Percentiles rank a stretch among this genome's conserved stretches.
Conservation (phyloP, 1,140 invertebrate species). For the Tetramorium alpestre region DNA sequence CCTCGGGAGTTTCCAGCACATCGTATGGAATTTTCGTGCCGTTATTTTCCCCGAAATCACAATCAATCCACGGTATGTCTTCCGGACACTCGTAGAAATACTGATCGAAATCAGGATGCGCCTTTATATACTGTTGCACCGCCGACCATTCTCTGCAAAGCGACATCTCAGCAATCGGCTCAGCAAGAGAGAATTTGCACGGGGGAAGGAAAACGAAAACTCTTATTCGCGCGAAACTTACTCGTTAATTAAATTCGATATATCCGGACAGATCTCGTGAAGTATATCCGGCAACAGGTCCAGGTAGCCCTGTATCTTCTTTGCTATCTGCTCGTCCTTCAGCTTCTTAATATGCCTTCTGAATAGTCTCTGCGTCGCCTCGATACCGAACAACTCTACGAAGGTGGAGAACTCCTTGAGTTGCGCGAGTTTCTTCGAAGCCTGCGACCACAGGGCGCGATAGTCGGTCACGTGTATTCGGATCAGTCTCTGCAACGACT, state of each 20-base stretch:
- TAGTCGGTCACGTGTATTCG: slow-evolving; percentile 93
- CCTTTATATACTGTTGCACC: slow-evolving; percentile 93
- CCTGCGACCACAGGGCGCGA: slow-evolving; percentile 94
- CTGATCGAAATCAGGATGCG: slow-evolving; percentile 95
- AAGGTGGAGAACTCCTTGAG: slow-evolving; percentile 96
- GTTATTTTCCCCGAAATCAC: slow-evolving; percentile 89
- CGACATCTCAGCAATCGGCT: slow-evolving; percentile 31
- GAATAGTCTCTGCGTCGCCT: slow-evolving; percentile 93
- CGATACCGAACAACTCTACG: slow-evolving; percentile 95
- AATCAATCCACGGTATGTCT: slow-evolving; percentile 93
- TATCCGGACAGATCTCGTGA: slow-evolving; percentile 93
- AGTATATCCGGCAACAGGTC: slow-evolving; percentile 93
- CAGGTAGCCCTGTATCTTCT: slow-evolving; percentile 93
- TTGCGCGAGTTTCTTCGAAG: slow-evolving; percentile 93
- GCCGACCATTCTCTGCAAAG: slow-evolving; percentile 93
- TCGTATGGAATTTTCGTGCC: slow-evolving; percentile 95
- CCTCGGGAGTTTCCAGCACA: slow-evolving; percentile 95
- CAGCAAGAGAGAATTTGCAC: not conserved
- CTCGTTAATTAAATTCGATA: slow-evolving; percentile 91
- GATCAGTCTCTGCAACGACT: slow-evolving; percentile 94
- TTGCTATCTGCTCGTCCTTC: slow-evolving; percentile 93
- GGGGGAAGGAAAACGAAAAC: not conserved
- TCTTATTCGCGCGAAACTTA: slow-evolving; percentile 79
- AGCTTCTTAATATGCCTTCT: slow-evolving; percentile 93
- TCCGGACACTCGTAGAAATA: slow-evolving; percentile 95